These are phyloP conservation scores for Tetranychus piercei DNA, from an alignment of 2,888 invertebrate species.

Conservation along the genomic window DNA sequence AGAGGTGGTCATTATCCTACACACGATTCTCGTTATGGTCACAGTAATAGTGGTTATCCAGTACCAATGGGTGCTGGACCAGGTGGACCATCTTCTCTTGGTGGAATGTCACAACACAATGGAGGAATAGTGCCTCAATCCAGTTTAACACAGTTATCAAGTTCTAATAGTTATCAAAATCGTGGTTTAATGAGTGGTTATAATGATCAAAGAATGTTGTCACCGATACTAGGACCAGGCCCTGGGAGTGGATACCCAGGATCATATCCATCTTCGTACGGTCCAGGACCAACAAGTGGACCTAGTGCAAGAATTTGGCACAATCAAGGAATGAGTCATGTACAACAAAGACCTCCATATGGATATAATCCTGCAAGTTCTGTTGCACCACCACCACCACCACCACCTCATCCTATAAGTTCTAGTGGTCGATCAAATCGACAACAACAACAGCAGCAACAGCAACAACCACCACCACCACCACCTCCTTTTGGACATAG, in stretches of 20 bases:
- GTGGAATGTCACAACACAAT: slow-evolving; percentile 1
- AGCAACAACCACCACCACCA: not conserved
- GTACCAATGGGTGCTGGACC: slow-evolving; percentile 15
- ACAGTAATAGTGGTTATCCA: slow-evolving; percentile 7
- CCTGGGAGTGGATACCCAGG: slow-evolving; percentile 2
- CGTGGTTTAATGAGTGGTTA: slow-evolving; percentile 16
- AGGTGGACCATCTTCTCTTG: slow-evolving; percentile 7
- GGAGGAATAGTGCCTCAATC: slow-evolving; percentile 1
- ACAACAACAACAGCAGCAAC: not conserved
- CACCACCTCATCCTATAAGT: not conserved
- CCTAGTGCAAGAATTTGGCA: slow-evolving; percentile 11
- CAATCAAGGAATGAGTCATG: slow-evolving; percentile 10
- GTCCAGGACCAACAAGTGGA: not conserved
- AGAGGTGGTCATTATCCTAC: slow-evolving; percentile 11
- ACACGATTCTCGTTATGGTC: slow-evolving; percentile 9
- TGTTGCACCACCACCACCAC: not conserved
- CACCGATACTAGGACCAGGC: slow-evolving; percentile 11
- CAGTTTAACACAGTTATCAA: not conserved
- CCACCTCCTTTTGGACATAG: slow-evolving; percentile 2
- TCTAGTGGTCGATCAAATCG: not conserved
- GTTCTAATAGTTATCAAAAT: slow-evolving; percentile 11
- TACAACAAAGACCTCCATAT: slow-evolving; percentile 17
- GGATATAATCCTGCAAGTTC: slow-evolving; percentile 8
- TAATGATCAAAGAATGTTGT: slow-evolving; percentile 18
- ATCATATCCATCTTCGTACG: slow-evolving; percentile 12